Conservation (phyloP, 2,113 vertebrate genomes). For the Axis porcinus region DNA sequence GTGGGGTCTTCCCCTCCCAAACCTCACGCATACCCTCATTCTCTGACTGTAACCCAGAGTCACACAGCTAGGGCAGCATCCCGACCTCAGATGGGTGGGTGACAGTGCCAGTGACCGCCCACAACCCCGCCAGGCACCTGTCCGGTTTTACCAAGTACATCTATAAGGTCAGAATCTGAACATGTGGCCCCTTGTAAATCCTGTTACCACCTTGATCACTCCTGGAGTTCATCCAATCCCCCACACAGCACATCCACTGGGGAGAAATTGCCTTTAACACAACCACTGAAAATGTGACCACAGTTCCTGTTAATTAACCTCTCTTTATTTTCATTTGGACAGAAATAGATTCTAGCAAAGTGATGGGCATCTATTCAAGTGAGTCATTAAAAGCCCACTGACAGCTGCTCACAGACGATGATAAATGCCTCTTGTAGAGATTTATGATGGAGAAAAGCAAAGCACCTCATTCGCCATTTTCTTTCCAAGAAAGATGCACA, state of each 20-base stretch:
- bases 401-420: background rate
- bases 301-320: background rate
- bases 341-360: background rate
- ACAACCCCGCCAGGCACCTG: background rate
- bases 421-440: background rate
- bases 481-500: background rate
- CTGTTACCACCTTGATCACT: background rate
- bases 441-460: background rate
- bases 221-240: background rate
- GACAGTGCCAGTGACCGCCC: no score
- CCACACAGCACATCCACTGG: background rate
- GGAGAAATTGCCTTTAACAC: background rate
- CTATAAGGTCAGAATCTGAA: background rate
- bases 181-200: background rate
- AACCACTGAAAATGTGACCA: background rate
- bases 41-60: background rate
- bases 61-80: background rate
- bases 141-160: background rate
- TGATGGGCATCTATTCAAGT: constrained; percentile 9
- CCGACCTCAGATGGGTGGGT: background rate
- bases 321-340: background rate
- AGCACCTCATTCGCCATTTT: background rate
- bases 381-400: background rate
- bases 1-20: background rate
- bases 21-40: background rate